Evolutionary conservation across 2,888 invertebrate genomes (phyloP).

Genomic region (Agrotis ipsilon): DNA sequence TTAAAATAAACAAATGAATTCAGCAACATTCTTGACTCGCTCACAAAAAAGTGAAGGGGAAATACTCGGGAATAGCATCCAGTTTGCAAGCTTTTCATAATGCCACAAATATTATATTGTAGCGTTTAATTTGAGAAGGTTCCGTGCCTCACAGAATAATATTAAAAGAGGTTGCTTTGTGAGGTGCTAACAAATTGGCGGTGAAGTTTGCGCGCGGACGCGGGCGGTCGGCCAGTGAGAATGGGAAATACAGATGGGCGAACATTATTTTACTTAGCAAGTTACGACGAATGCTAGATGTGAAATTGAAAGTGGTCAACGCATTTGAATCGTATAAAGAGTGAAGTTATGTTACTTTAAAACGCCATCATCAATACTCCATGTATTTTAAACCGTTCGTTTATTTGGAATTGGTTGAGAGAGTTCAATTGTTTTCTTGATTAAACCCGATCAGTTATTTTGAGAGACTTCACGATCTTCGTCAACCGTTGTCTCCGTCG

Average conservation of each 20-base stretch:
- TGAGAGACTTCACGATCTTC: no score
- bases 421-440: no score
- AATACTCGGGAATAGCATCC: constrained; percentile 57
- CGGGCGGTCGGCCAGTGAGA: constrained; percentile 49
- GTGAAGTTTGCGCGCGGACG: constrained; percentile 69
- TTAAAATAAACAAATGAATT: constrained; percentile 38
- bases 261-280: not conserved
- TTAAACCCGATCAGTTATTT: no score
- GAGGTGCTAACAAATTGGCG: constrained; percentile 85
- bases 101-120: constrained; percentile 75
- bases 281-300: not conserved
- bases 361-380: no score
- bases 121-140: constrained; percentile 82
- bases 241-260: constrained; percentile 36
- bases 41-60: constrained; percentile 46
- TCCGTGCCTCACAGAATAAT: constrained; percentile 75
- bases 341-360: no score
- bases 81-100: constrained; percentile 65
- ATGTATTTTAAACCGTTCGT: no score
- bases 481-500: no score
- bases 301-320: no score
- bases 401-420: no score
- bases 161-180: constrained; percentile 85
- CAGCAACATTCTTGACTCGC: constrained; percentile 30
- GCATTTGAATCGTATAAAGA: no score